Conservation (phyloP, 2,797 vertebrate species). For the Trachops cirrhosus region DNA sequence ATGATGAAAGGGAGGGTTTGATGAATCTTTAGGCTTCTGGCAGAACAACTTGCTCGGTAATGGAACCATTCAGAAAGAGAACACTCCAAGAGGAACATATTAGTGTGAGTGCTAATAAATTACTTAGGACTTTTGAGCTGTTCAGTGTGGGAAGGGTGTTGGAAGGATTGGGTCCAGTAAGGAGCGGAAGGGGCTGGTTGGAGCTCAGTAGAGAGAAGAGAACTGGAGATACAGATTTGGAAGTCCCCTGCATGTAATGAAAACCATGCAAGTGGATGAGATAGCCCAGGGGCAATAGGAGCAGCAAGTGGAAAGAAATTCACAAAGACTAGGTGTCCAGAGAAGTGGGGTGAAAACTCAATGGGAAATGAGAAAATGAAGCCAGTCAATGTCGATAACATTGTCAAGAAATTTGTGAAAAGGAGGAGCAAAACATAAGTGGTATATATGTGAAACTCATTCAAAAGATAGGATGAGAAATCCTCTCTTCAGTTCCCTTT, state of each 20-base stretch:
- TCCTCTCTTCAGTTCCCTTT: neutral
- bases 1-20: neutral
- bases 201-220: neutral
- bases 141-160: neutral
- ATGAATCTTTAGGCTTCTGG: neutral
- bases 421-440: neutral
- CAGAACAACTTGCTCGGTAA: neutral
- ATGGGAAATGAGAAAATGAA: neutral
- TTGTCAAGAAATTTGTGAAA: neutral
- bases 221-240: neutral
- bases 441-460: neutral
- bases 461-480: neutral
- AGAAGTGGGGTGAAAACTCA: neutral
- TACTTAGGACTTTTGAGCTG: neutral
- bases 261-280: neutral
- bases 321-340: neutral
- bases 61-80: neutral
- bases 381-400: neutral
- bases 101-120: neutral
- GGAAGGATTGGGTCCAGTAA: neutral
- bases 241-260: neutral
- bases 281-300: neutral
- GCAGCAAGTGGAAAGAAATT: neutral
- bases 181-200: neutral
- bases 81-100: neutral